These are phyloP conservation scores for Lucilia cuprina DNA, from an alignment of 1,140 invertebrate genomes.

Conservation along the genomic window DNA sequence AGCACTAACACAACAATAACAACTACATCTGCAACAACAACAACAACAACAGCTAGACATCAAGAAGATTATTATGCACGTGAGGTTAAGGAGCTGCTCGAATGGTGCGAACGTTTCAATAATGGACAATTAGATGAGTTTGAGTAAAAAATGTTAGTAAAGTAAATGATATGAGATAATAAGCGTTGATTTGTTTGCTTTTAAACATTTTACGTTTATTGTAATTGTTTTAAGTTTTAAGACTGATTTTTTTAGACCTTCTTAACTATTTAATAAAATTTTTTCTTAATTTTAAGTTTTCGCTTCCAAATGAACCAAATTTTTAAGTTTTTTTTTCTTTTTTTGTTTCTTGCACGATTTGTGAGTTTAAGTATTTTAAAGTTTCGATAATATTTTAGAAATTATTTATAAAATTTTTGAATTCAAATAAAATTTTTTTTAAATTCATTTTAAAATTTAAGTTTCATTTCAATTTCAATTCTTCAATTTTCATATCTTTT, in stretches of 20 bases:
- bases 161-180: background rate
- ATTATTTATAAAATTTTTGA: too few relatives aligned
- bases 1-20: background rate
- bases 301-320: too few relatives aligned
- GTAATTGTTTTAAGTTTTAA: slow-evolving; percentile 15
- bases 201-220: background rate
- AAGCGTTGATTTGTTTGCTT: background rate
- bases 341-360: too few relatives aligned
- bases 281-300: slow-evolving; percentile 17
- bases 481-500: too few relatives aligned
- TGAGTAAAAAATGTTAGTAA: slow-evolving; percentile 43
- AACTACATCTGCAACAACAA: slow-evolving; percentile 1
- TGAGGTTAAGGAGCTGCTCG: slow-evolving; percentile 54
- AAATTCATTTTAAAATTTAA: too few relatives aligned
- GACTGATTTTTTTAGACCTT: slow-evolving; percentile 12
- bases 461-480: too few relatives aligned
- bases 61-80: slow-evolving; percentile 53
- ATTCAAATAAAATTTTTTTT: too few relatives aligned
- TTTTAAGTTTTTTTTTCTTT: too few relatives aligned
- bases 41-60: slow-evolving; percentile 40
- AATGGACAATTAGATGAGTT: slow-evolving; percentile 55
- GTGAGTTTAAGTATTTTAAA: too few relatives aligned
- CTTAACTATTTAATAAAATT: background rate
- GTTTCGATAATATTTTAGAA: too few relatives aligned
- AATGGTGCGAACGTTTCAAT: slow-evolving; percentile 60